Evolutionary conservation across 1,140 invertebrate genomes (phyloP).

Genomic region (Drosophila sucinea): DNA sequence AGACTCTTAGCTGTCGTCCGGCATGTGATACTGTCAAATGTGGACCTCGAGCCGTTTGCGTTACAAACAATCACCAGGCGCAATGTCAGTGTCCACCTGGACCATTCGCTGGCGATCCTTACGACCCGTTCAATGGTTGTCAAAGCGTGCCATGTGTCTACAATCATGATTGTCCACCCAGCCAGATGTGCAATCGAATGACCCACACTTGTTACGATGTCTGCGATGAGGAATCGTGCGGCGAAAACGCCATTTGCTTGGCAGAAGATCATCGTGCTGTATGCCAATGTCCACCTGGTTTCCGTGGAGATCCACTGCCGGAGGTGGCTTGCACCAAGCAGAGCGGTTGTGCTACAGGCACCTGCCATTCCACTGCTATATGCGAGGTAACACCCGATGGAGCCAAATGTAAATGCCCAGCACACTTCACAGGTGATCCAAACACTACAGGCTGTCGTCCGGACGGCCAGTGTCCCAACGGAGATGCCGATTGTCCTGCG

Average conservation of each 20-base stretch:
- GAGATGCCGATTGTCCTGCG: conserved; percentile 89
- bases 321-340: conserved; percentile 90
- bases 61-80: conserved; percentile 93
- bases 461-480: conserved; percentile 88
- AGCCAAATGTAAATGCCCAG: conserved; percentile 90
- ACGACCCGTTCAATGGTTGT: conserved; percentile 89
- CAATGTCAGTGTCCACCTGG: conserved; percentile 94
- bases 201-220: conserved; percentile 92
- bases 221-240: conserved; percentile 92
- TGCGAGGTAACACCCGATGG: conserved; percentile 88
- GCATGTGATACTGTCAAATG: conserved; percentile 91
- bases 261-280: conserved; percentile 91
- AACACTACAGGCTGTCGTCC: conserved; percentile 88
- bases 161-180: conserved; percentile 90
- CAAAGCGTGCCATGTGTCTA: conserved; percentile 92
- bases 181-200: conserved; percentile 91
- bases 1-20: conserved; percentile 86
- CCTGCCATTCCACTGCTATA: conserved; percentile 91
- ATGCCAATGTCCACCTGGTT: conserved; percentile 93
- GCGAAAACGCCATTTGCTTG: conserved; percentile 93
- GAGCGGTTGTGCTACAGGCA: conserved; percentile 89
- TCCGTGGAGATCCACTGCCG: conserved; percentile 89
- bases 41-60: conserved; percentile 92
- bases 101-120: conserved; percentile 92
- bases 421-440: conserved; percentile 90